phyloP scores from a whole-genome alignment of 2,888 invertebrate species.

The Onthophagus sagittarius region DNA sequence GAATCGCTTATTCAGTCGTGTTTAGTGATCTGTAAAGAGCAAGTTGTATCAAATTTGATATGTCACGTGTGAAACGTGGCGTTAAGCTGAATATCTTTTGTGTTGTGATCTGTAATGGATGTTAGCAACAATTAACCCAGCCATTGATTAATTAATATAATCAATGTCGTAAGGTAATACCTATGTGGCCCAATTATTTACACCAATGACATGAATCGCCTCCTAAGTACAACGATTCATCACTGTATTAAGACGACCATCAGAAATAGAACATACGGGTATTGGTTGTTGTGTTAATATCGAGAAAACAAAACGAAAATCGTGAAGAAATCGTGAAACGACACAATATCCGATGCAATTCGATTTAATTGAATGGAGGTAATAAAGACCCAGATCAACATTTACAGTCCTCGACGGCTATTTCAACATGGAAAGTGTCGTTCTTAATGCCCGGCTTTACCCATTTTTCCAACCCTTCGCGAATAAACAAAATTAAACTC shows the following conservation, averaged over 20 bases:
- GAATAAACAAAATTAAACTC: background rate
- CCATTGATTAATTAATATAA: constrained; percentile 9
- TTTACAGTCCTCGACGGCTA: background rate
- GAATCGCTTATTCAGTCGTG: background rate
- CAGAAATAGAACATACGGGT: too few species aligned
- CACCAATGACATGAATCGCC: background rate
- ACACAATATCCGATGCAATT: background rate
- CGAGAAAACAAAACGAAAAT: too few species aligned
- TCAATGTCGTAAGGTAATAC: background rate
- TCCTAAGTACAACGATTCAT: background rate
- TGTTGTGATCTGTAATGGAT: background rate
- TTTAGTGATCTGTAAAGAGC: background rate
- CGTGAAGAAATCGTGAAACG: background rate
- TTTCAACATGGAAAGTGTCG: background rate
- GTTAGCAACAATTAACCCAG: background rate
- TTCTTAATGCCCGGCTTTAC: background rate
- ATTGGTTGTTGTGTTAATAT: too few species aligned
- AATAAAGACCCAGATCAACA: background rate
- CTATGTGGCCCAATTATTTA: constrained; percentile 10
- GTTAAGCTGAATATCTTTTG: background rate
- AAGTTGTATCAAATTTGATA: background rate
- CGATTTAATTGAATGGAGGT: background rate
- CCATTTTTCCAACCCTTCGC: background rate
- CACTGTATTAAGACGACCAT: too few species aligned
- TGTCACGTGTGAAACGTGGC: background rate